Conservation (phyloP, 2,113 vertebrate genomes). For the Pelusios castaneus region DNA sequence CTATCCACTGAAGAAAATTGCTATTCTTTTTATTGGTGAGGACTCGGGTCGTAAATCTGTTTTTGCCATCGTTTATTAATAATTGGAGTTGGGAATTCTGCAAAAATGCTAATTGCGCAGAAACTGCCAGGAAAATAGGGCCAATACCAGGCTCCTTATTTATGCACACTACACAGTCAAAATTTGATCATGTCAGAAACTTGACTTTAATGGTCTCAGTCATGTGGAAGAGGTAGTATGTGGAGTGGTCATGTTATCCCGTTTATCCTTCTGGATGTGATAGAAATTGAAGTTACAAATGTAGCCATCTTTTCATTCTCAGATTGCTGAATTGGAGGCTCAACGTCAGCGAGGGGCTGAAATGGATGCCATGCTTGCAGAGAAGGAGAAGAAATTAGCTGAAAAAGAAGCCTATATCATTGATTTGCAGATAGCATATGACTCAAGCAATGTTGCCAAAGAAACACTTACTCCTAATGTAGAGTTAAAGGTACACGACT, state of each 20-base stretch:
- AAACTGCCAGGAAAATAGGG: neutral
- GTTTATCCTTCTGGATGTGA: neutral
- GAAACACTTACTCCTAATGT: conserved; percentile 42
- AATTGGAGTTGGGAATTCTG: neutral
- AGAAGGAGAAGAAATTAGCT: conserved; percentile 83
- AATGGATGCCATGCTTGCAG: conserved; percentile 86
- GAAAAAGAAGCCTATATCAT: conserved; percentile 90
- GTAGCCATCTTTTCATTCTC: neutral
- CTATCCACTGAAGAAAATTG: neutral
- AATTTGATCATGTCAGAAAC: neutral
- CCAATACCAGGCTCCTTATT: neutral
- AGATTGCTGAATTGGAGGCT: conserved; percentile 79
- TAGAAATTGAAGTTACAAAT: neutral
- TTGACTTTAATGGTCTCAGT: neutral
- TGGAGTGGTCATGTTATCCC: rapidly evolving
- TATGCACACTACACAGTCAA: no score
- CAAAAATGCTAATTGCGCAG: neutral
- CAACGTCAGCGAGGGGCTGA: conserved; percentile 82
- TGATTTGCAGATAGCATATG: conserved; percentile 81
- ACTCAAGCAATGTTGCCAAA: conserved; percentile 55
- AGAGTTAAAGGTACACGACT: conserved; percentile 70
- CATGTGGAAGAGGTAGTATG: neutral
- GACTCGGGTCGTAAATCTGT: neutral
- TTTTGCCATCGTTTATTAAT: neutral
- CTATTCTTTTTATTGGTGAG: neutral